Evolutionary conservation across 2,888 invertebrate species (phyloP).

Genomic region (Auanema freiburgensis): DNA sequence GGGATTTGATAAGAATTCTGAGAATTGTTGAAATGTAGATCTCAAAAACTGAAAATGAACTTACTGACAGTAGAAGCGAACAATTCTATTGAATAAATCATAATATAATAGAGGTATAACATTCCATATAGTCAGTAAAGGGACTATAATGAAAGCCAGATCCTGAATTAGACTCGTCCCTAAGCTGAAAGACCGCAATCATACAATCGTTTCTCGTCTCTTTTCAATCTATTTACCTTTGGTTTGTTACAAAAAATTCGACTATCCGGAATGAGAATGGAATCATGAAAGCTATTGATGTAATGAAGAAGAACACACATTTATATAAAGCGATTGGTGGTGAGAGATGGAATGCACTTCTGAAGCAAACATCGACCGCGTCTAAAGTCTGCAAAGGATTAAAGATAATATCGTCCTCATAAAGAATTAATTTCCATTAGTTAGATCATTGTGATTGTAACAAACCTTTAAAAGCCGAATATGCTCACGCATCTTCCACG

Average conservation of each 20-base stretch:
- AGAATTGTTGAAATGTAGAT: slow-evolving; percentile 22
- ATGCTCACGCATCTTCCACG: slow-evolving; percentile 25
- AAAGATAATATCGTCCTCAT: background rate
- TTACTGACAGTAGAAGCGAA: slow-evolving; percentile 40
- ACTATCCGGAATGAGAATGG: slow-evolving; percentile 42
- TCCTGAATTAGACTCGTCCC: slow-evolving; percentile 30
- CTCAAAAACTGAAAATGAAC: background rate
- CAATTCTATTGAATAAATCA: slow-evolving; percentile 47
- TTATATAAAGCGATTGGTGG: slow-evolving; percentile 47
- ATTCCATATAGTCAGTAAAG: slow-evolving; percentile 57
- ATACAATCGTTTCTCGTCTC: too few species aligned
- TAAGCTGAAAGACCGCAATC: slow-evolving; percentile 19
- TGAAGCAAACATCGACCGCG: slow-evolving; percentile 50
- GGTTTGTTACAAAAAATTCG: slow-evolving; percentile 39
- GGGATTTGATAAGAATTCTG: slow-evolving; percentile 47
- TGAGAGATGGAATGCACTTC: slow-evolving; percentile 52
- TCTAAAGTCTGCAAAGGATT: slow-evolving; percentile 34
- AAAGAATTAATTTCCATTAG: background rate
- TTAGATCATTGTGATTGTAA: background rate
- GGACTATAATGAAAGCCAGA: slow-evolving; percentile 49
- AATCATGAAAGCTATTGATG: slow-evolving; percentile 32
- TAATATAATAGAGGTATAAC: slow-evolving; percentile 58
- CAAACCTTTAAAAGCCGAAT: slow-evolving; percentile 18
- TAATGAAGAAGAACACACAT: slow-evolving; percentile 37
- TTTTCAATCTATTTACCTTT: too few species aligned